Base-by-base conservation (phyloP, 2,797 vertebrate genomes). In the Chromobotia macracanthus region DNA sequence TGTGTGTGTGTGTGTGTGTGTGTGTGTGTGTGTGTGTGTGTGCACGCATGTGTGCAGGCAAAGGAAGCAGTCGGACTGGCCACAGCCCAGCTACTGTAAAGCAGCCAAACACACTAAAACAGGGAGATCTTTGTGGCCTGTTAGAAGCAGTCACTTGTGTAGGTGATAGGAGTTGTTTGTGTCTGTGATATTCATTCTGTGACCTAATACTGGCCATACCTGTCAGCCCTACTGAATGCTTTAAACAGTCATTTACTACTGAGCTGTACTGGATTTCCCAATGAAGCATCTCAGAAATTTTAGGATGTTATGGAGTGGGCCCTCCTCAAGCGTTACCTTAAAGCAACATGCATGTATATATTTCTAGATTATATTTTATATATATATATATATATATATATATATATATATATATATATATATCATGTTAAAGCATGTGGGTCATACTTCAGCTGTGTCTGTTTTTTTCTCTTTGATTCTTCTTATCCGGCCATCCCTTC, bases 31-130 rank as follows among this genome's bases (percentile, higher is more conserved):
- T 77, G 74, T 71, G 75, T 31, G 66, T 77, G 38, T 28, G 50
- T 75, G 38, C 16, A 28, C 75, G 76, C 50, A 28, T 67, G 63
- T 31, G 46, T 53, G 71, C 25, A 72, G 70, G 56, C 78, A 80
- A 80, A 85, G 84, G 84, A 85, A 85, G 80, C 67, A 75, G 77
- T 77, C 55, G 1, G 56, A 21, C 66, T 83, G 82, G 84, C 82
- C 56, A 50, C 56, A 55, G 68, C 77, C 84, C 82, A 82, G 65
- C 58, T 58, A 56, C 80, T 46, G 74, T 75, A 65, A 68, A 71
- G 72, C 65, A 77, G 82, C 80, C 82, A 85, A 83, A 75, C 72
- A 66, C 64, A 41, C 56, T 80, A 48, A 10, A 80, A 85, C 84
- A 85, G 82, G 82, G 61, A 63, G 15, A 61, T 63, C 81, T 80